Conservation (phyloP, 2,113 vertebrate genomes). For the Amphiprion ocellaris region DNA sequence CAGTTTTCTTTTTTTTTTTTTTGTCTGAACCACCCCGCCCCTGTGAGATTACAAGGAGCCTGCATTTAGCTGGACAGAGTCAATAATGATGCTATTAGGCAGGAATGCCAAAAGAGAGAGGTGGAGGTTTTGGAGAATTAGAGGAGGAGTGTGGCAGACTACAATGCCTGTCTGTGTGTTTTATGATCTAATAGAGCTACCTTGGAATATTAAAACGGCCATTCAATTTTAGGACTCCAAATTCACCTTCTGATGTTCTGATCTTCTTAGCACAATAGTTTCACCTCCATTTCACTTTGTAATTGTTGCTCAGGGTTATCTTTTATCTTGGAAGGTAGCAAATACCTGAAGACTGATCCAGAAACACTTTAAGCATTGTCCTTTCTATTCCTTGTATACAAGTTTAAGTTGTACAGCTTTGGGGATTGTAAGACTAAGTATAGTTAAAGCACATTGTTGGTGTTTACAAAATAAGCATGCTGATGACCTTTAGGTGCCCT, state of each 20-base stretch:
- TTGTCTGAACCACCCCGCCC: conserved; percentile 62
- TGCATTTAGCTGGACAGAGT: conserved; percentile 77
- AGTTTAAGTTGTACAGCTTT: not conserved
- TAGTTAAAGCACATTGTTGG: not conserved
- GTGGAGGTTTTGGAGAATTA: conserved; percentile 63
- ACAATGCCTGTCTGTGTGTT: conserved; percentile 64
- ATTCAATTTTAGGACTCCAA: conserved; percentile 72
- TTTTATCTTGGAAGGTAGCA: conserved; percentile 54
- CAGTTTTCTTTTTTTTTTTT: conserved; percentile 46
- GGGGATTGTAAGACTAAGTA: not conserved
- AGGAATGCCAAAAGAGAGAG: conserved; percentile 81
- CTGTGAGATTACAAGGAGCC: conserved; percentile 82
- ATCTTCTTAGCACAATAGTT: conserved; percentile 28
- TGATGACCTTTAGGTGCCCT: not conserved
- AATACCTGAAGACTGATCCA: conserved; percentile 47
- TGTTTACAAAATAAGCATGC: conserved; percentile 5
- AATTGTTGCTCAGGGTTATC: conserved; percentile 42
- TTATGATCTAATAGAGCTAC: conserved; percentile 64
- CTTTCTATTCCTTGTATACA: conserved; percentile 2
- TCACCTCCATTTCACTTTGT: conserved; percentile 58
- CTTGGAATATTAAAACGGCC: conserved; percentile 71
- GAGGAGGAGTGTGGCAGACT: conserved; percentile 61
- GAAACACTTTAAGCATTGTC: not conserved
- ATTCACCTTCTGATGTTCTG: conserved; percentile 18
- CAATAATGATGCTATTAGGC: conserved; percentile 85